Percentiles rank a stretch among this genome's conserved stretches.
These are phyloP conservation scores for Myxocyprinus asiaticus DNA, from an alignment of 2,113 vertebrate genomes.

Conservation along the genomic window DNA sequence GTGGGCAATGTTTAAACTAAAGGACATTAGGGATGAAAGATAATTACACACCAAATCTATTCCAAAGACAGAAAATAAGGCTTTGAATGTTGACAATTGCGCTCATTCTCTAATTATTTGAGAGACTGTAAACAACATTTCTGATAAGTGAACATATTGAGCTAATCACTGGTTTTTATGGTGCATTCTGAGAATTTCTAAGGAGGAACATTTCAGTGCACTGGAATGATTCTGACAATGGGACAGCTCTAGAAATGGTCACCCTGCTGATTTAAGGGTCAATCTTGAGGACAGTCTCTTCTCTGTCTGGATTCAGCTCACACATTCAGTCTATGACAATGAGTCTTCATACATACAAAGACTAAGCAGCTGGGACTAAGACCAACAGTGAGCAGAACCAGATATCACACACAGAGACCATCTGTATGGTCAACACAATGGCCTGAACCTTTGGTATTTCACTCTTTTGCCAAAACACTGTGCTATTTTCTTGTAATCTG, in stretches of 20 bases:
- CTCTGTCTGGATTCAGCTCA: constrained; percentile 38
- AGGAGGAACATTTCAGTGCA: too few relatives aligned
- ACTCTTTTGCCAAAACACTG: constrained; percentile 16
- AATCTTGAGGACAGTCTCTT: constrained; percentile 43
- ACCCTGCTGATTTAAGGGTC: constrained; percentile 27
- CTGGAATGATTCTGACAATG: too few relatives aligned
- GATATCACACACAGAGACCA: constrained; percentile 11
- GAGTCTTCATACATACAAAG: constrained; percentile 15
- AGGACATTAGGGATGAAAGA: too few relatives aligned
- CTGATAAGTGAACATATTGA: too few relatives aligned
- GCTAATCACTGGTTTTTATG: too few relatives aligned
- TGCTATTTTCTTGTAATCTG: constrained; percentile 11
- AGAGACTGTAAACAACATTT: too few relatives aligned
- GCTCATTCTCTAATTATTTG: too few relatives aligned
- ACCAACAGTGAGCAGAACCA: background rate
- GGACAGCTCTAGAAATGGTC: background rate
- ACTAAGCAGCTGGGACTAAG: background rate
- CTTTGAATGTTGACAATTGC: too few relatives aligned
- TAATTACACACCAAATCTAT: too few relatives aligned
- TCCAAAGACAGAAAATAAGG: too few relatives aligned
- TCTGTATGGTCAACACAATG: background rate
- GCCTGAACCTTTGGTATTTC: constrained; percentile 32
- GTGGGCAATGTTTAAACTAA: too few relatives aligned
- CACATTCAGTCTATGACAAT: constrained; percentile 29
- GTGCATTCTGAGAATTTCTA: too few relatives aligned